These are phyloP conservation scores for Mercenaria mercenaria DNA, from an alignment of 1,140 invertebrate species.

Conservation along the genomic window DNA sequence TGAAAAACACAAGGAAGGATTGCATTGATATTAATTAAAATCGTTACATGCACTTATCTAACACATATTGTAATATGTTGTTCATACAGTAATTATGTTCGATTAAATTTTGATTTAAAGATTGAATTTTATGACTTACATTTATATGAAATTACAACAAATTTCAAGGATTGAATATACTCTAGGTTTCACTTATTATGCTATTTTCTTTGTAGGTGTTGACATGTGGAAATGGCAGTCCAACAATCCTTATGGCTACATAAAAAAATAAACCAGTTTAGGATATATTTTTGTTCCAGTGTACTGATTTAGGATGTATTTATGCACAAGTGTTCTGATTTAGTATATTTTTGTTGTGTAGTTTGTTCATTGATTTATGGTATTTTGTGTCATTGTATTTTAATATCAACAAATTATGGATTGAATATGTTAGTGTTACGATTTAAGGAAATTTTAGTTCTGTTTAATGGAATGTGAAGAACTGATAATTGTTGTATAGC, in stretches of 20 bases:
- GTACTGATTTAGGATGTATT: too few species aligned
- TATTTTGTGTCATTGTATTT: too few species aligned
- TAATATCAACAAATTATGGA: too few species aligned
- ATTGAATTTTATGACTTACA: not conserved
- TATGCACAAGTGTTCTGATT: too few species aligned
- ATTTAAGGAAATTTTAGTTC: too few species aligned
- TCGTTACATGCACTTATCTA: not conserved
- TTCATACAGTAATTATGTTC: not conserved
- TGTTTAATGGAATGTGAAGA: too few species aligned
- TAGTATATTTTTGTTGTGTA: too few species aligned
- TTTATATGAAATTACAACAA: not conserved
- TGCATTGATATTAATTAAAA: not conserved
- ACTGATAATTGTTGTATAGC: too few species aligned
- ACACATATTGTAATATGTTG: not conserved
- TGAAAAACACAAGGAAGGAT: not conserved
- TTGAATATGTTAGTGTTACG: too few species aligned
- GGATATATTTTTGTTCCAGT: too few species aligned
- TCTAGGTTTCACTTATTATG: not conserved
- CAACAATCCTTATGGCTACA: constrained; percentile 93
- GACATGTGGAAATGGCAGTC: constrained; percentile 96
- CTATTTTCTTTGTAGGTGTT: constrained; percentile 88
- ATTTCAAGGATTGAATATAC: not conserved
- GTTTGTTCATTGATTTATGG: too few species aligned
- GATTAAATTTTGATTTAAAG: not conserved
- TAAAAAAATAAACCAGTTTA: not conserved